These are phyloP conservation scores for Peromyscus californicus DNA, from an alignment of 2,113 vertebrate species.

Conservation along the genomic window DNA sequence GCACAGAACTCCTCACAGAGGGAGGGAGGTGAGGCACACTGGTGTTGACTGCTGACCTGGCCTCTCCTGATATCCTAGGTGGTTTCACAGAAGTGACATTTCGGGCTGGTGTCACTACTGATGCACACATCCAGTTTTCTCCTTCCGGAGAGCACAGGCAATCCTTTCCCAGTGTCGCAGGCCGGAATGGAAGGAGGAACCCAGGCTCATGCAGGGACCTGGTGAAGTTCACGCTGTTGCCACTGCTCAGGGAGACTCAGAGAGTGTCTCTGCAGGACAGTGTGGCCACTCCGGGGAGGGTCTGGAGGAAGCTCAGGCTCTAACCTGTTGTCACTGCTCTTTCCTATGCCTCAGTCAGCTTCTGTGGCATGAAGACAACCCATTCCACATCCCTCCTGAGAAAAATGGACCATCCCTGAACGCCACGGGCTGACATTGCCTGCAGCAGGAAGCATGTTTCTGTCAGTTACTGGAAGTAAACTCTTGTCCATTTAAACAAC, in stretches of 20 bases:
- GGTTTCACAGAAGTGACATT: neutral
- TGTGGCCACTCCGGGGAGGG: neutral
- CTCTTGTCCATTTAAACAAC: neutral
- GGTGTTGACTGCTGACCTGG: neutral
- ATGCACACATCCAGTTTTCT: neutral
- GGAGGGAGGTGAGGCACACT: neutral
- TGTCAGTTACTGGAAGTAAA: conserved; percentile 36
- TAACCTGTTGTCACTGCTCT: neutral
- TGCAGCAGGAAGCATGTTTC: neutral
- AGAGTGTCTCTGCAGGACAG: neutral
- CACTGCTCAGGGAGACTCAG: neutral
- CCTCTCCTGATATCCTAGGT: neutral
- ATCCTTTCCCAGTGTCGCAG: neutral
- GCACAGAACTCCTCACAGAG: neutral
- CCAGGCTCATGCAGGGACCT: neutral
- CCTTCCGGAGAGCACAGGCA: neutral
- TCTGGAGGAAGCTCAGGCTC: neutral
- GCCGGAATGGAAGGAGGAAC: neutral
- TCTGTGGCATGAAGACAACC: neutral
- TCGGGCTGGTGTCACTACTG: neutral
- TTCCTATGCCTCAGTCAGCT: neutral
- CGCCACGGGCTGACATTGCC: neutral
- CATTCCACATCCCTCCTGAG: neutral
- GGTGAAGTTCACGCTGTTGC: neutral
- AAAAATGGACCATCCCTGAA: neutral